phyloP scores from a whole-genome alignment of 64 coral and sea anemone genomes.

The Acropora tenuis region DNA sequence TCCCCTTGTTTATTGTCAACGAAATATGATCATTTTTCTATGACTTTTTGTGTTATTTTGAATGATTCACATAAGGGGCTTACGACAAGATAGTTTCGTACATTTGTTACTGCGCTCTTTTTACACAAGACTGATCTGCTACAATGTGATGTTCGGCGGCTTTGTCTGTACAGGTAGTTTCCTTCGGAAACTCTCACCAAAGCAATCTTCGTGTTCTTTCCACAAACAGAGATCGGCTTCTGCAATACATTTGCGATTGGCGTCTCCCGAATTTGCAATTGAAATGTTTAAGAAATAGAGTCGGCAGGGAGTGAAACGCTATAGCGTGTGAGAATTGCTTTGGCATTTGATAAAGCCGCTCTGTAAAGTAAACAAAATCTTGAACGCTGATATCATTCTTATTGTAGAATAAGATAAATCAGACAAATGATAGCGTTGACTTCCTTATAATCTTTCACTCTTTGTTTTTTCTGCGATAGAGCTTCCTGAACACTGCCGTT shows the following conservation, averaged over 20 bases:
- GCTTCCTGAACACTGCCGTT: conserved; percentile 24
- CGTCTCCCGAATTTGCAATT: conserved; percentile 1
- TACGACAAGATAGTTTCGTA: background rate
- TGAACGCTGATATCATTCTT: background rate
- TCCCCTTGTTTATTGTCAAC: background rate
- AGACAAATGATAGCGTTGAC: conserved; percentile 4
- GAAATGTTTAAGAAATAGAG: background rate
- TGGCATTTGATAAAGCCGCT: conserved; percentile 6
- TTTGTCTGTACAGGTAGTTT: background rate
- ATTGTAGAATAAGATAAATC: background rate
- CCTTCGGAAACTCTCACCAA: too few species aligned
- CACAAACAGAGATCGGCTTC: background rate
- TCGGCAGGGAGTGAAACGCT: conserved; percentile 16
- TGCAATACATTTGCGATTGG: background rate
- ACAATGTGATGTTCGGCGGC: background rate
- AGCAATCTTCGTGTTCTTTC: background rate
- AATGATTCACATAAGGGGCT: background rate
- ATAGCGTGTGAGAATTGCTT: background rate
- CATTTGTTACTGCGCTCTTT: background rate
- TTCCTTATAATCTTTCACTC: background rate
- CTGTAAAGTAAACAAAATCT: conserved; percentile 35
- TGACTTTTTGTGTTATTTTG: conserved; percentile 32
- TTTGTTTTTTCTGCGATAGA: background rate
- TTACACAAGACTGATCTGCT: conserved; percentile 1
- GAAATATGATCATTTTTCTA: background rate